Conservation (phyloP, 2,888 invertebrate species). For the Diarsia dahlii region DNA sequence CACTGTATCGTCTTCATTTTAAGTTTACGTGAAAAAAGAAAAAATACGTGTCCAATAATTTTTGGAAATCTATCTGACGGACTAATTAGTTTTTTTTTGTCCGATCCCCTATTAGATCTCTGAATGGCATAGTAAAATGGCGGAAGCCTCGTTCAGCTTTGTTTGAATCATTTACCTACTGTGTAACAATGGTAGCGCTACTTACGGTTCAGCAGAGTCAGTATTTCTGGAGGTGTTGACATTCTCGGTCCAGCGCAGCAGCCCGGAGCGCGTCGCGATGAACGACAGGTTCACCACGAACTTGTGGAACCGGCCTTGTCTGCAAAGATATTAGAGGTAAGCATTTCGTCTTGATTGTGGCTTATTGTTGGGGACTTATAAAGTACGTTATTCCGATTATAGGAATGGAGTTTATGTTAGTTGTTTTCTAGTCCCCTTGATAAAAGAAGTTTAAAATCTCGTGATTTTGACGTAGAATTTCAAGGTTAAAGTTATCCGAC, state of each 20-base stretch:
- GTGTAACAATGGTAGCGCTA: constrained; percentile 51
- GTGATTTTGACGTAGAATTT: background rate
- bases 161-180: background rate
- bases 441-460: background rate
- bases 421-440: background rate
- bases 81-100: no score
- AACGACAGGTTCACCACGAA: constrained; percentile 96
- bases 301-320: constrained; percentile 96
- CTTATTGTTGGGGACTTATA: constrained; percentile 15
- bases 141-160: background rate
- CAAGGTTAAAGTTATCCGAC: background rate
- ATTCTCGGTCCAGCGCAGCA: constrained; percentile 96
- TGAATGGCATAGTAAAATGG: background rate
- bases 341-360: constrained; percentile 17
- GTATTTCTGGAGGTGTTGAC: constrained; percentile 84
- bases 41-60: no score
- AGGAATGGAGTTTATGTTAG: background rate
- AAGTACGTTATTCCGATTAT: background rate
- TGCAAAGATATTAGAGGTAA: constrained; percentile 89
- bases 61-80: no score
- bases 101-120: no score
- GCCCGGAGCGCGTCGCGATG: constrained; percentile 97
- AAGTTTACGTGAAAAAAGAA: no score
- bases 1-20: no score
- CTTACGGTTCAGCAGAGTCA: constrained; percentile 93